Conservation (phyloP, 2,113 vertebrate genomes). For the Salminus brasiliensis region DNA sequence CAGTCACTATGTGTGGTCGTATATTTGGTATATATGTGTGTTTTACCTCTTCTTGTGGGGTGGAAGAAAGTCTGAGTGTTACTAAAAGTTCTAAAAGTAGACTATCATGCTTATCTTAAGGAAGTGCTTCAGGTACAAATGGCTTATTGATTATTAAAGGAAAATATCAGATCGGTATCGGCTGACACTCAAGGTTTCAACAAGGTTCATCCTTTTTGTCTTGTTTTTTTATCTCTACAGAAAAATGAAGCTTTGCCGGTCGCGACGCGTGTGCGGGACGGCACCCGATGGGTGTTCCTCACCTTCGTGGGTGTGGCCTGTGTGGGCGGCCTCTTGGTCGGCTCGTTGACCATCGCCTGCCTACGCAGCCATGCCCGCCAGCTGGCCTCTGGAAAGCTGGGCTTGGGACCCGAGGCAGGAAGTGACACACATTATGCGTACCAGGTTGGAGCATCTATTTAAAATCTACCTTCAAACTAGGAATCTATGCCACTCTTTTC, state of each 20-base stretch:
- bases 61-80: no score
- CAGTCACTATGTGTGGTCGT: no score
- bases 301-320: conserved; percentile 87
- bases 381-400: conserved; percentile 87
- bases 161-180: no score
- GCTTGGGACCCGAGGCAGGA: conserved; percentile 88
- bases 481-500: no score
- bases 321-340: conserved; percentile 83
- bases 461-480: no score
- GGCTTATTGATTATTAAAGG: no score
- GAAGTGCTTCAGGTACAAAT: no score
- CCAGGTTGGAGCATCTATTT: conserved; percentile 78
- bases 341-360: conserved; percentile 81
- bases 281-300: conserved; percentile 84
- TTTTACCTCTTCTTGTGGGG: no score
- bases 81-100: no score
- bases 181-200: no score
- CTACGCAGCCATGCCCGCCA: conserved; percentile 86
- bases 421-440: conserved; percentile 90
- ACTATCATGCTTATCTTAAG: no score
- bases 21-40: no score
- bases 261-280: conserved; percentile 66
- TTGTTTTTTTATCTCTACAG: conserved; percentile 61
- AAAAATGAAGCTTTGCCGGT: conserved; percentile 71
- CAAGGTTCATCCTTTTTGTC: not conserved